Conservation (phyloP, 2,113 vertebrate species). For the Perccottus glenii region DNA sequence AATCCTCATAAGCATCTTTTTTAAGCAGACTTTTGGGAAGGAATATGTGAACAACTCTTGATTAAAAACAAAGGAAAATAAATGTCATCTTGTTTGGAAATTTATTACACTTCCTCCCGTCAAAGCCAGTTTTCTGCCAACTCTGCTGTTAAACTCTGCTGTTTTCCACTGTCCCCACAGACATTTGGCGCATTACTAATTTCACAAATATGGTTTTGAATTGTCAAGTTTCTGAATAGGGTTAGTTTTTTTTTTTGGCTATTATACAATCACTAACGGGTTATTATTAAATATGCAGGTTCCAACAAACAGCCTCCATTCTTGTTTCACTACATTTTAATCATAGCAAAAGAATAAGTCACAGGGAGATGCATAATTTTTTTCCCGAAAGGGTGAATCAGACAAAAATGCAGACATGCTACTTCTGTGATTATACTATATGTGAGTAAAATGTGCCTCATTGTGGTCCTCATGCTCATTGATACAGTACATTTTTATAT, state of each 20-base stretch:
- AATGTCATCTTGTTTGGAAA: slow-evolving; percentile 54
- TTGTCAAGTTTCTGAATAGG: slow-evolving; percentile 2
- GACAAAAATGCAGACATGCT: too few relatives aligned
- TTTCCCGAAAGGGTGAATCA: not conserved
- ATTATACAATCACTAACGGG: not conserved
- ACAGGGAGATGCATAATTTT: not conserved
- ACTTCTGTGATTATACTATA: too few relatives aligned
- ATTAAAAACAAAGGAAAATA: too few relatives aligned
- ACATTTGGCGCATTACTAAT: slow-evolving; percentile 21
- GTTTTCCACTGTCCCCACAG: slow-evolving; percentile 5
- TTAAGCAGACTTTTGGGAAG: slow-evolving; percentile 48
- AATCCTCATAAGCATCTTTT: slow-evolving; percentile 66
- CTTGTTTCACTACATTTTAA: slow-evolving; percentile 1
- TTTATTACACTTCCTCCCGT: slow-evolving; percentile 33
- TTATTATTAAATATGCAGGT: not conserved
- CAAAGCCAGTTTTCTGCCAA: slow-evolving; percentile 19
- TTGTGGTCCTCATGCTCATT: too few relatives aligned
- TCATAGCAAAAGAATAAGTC: not conserved
- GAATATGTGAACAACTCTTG: slow-evolving; percentile 37
- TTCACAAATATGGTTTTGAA: slow-evolving; percentile 4
- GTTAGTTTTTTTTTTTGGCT: not conserved
- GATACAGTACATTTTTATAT: too few relatives aligned
- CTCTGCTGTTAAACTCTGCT: slow-evolving; percentile 18
- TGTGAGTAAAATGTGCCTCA: too few relatives aligned
- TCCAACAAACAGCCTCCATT: not conserved